Evolutionary conservation across 2,888 invertebrate species (phyloP), one percentile per base, ranked within the genome.

Genomic region (Macrophya annulata): DNA sequence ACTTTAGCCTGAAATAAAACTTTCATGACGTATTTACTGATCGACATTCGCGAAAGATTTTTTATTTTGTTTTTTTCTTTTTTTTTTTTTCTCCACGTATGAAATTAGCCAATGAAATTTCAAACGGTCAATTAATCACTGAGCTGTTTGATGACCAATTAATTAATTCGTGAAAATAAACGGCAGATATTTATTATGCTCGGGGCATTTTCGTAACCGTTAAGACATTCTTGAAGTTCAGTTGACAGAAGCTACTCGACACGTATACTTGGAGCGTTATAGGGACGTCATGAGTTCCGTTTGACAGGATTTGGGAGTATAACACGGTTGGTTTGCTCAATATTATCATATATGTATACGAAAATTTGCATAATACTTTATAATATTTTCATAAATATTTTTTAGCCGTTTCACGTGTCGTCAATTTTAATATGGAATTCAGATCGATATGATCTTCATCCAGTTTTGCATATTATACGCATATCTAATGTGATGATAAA

Each of bases 231-330:
- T 45, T 74, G 12, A 74, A 74, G 43, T 45, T 45, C 43, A 12
- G 43, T 51, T 77, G 77, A 77, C 51, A 77, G 77, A 77, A 77
- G 48, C 77, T 51, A 77, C 77, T 77, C 51, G 51, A 37, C 37
- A 51, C 9, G 51, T 55, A 51, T n/a, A 31, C 48, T 31, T 51
- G 6, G 2, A n/a, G 74, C 74, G 45, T 43, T 31, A 45, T 45
- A 31, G n/a, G 17, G 2, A 71, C 43, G 74, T 15, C 37, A 37
- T 15, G n/a, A 37, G n/a, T 31, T 45, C n/a, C 74, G 21, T 12
- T 74, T 25, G 45, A 74, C 43, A 74, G 45, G 21, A 74, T 74
- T 74, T 74, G 21, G 21, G 4, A 74, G 74, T 45, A 45, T 74
- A 45, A 45, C 45, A 45, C 25, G 37, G 6, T 74, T 45, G 37